Conservation (phyloP, 2,888 invertebrate genomes). For the Macropis europaea region DNA sequence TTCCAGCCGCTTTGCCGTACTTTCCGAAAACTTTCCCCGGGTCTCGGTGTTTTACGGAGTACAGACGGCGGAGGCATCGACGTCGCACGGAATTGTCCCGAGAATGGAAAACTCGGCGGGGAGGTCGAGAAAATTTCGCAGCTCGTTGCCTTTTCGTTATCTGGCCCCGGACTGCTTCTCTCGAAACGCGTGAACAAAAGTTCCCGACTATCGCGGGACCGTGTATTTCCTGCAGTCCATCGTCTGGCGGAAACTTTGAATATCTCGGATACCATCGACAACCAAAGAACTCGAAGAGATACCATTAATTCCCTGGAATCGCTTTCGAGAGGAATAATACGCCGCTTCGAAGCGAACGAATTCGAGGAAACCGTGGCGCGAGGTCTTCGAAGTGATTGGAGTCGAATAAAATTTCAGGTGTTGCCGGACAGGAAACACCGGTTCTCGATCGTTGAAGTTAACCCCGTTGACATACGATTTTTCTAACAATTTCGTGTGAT, state of each 20-base stretch:
- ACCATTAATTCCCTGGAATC: neutral
- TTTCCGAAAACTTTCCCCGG: neutral
- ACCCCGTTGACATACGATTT: no score
- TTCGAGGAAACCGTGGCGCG: no score
- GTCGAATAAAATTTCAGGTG: no score
- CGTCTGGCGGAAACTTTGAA: neutral
- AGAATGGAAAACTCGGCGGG: conserved; percentile 50
- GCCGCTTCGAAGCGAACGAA: no score
- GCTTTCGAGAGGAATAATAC: neutral
- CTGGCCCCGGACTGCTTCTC: conserved; percentile 32
- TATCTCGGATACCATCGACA: neutral
- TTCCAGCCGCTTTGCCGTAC: neutral
- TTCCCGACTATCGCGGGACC: conserved; percentile 9
- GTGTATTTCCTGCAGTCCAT: neutral
- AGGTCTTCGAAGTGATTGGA: no score
- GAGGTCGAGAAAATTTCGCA: conserved; percentile 29
- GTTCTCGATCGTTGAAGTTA: no score
- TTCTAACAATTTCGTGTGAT: no score
- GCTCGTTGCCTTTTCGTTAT: conserved; percentile 37
- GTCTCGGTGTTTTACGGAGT: neutral
- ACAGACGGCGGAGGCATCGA: conserved; percentile 5
- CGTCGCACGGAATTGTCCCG: conserved; percentile 42
- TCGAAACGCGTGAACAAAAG: conserved; percentile 7
- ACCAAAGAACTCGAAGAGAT: neutral
- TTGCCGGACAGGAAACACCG: no score